These are phyloP conservation scores for Athene cunicularia DNA, from an alignment of 2,113 vertebrate genomes.

Conservation along the genomic window DNA sequence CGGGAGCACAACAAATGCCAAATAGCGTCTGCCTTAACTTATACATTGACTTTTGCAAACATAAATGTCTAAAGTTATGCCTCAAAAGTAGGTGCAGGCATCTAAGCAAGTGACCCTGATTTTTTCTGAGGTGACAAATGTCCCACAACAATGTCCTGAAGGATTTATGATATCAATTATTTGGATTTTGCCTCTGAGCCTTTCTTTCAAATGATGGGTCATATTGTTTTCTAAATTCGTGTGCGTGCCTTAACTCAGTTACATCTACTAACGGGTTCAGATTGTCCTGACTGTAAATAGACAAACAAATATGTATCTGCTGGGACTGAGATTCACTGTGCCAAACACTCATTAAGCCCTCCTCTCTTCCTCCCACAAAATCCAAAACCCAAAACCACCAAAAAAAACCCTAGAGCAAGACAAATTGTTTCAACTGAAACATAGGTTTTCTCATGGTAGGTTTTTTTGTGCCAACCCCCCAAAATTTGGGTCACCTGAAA, in stretches of 20 bases:
- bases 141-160: neutral
- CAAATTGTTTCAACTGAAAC: neutral
- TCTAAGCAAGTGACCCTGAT: neutral
- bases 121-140: neutral
- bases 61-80: neutral
- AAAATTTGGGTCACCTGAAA: neutral
- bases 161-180: conserved; percentile 35
- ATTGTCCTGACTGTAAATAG: conserved; percentile 36
- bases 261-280: conserved; percentile 19
- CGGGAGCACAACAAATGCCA: neutral
- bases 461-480: neutral
- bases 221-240: conserved; percentile 50
- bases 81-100: neutral
- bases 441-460: neutral
- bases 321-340: neutral
- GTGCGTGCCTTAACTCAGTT: conserved; percentile 52
- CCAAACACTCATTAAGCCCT: conserved; percentile 1
- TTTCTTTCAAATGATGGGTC: conserved; percentile 16
- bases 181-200: neutral
- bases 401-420: neutral
- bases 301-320: conserved; percentile 36
- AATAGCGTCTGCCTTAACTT: neutral
- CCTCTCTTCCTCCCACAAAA: neutral
- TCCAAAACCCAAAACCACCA: neutral
- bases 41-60: neutral